Conservation (phyloP, 1,140 invertebrate species). For the Pristionchus pacificus region DNA sequence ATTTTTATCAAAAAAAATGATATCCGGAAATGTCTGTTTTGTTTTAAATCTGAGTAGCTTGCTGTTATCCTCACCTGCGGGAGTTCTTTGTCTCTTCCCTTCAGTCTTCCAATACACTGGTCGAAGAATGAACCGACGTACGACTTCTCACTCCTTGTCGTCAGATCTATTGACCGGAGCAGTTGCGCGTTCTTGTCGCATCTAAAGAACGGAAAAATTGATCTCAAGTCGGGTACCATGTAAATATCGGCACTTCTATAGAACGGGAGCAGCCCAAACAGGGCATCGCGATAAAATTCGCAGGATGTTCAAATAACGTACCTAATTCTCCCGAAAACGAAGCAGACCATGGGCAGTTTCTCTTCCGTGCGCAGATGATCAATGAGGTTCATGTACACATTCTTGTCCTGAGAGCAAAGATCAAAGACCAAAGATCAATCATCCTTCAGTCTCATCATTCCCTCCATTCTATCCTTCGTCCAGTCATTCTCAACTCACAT, state of each 20-base stretch:
- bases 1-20: too few species aligned
- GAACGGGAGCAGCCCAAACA: too few species aligned
- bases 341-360: slow-evolving; percentile 85
- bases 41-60: too few species aligned
- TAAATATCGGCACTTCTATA: too few species aligned
- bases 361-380: slow-evolving; percentile 73
- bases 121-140: slow-evolving; percentile 79
- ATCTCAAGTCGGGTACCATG: too few species aligned
- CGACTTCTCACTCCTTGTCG: slow-evolving; percentile 74
- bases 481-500: too few species aligned
- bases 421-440: too few species aligned
- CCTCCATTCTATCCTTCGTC: too few species aligned
- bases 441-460: too few species aligned
- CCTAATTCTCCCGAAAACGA: slow-evolving; percentile 83
- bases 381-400: slow-evolving; percentile 78
- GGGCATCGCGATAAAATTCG: too few species aligned
- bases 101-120: slow-evolving; percentile 74
- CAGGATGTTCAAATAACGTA: slow-evolving; percentile 10
- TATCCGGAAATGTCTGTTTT: too few species aligned
- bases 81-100: slow-evolving; percentile 76
- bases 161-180: slow-evolving; percentile 73
- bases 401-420: slow-evolving; percentile 71
- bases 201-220: too few species aligned
- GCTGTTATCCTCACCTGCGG: slow-evolving; percentile 72
- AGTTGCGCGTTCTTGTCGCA: slow-evolving; percentile 74